Conservation (phyloP, 2,797 vertebrate genomes). For the Calcarius lapponicus region DNA sequence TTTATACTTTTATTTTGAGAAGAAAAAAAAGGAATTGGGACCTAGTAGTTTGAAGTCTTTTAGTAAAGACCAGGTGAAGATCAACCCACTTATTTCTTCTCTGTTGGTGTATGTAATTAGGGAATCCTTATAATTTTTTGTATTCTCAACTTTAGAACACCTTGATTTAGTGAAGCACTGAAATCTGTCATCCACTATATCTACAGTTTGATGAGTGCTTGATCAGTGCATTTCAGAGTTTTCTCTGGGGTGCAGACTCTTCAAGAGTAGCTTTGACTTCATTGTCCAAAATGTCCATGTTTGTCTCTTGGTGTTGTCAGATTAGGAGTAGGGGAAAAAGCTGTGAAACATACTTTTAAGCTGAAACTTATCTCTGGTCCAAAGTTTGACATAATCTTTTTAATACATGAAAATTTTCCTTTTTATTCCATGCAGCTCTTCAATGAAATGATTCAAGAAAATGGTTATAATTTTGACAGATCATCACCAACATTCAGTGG, state of each 20-base stretch:
- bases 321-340: neutral
- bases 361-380: neutral
- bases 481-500: conserved; percentile 96
- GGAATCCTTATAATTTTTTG: neutral
- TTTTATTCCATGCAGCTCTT: conserved; percentile 84
- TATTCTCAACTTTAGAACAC: neutral
- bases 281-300: fast-evolving
- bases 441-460: conserved; percentile 98
- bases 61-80: neutral
- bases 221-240: neutral
- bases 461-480: conserved; percentile 96
- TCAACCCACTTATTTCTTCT: neutral
- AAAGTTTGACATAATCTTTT: neutral
- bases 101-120: neutral
- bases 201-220: neutral
- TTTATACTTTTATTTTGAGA: neutral
- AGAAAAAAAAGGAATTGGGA: neutral
- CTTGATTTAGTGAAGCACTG: neutral
- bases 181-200: neutral
- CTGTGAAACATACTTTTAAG: neutral
- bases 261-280: neutral
- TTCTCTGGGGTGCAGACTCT: neutral
- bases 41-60: neutral
- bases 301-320: neutral
- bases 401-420: neutral